Conservation (phyloP, 2,113 vertebrate genomes). For the Ailurus styani region DNA sequence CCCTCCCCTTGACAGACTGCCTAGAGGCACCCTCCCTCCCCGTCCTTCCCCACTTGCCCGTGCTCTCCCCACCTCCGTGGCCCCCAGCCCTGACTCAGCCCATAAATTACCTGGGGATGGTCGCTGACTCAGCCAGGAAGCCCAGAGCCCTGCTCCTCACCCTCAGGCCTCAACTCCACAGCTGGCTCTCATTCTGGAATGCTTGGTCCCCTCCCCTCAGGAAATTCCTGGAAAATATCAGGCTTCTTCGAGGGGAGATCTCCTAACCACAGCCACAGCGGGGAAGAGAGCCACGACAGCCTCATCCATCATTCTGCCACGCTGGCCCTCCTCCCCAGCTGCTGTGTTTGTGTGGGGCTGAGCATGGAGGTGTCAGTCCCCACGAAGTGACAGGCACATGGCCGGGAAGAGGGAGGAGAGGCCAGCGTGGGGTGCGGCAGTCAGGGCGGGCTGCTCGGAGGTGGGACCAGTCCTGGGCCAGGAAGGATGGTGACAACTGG, state of each 20-base stretch:
- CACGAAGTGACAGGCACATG: background rate
- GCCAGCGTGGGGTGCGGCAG: background rate
- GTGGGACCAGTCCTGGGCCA: background rate
- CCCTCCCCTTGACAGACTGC: background rate
- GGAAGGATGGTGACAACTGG: background rate
- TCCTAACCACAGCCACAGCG: constrained; percentile 50
- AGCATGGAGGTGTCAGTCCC: background rate
- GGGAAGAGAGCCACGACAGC: background rate
- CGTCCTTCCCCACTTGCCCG: background rate
- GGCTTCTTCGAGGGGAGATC: constrained; percentile 64
- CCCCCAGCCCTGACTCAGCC: constrained; percentile 60
- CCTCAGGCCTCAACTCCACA: constrained; percentile 60
- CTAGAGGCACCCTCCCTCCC: background rate
- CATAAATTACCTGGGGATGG: constrained; percentile 58
- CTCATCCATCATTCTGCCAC: constrained; percentile 56
- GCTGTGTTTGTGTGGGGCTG: background rate
- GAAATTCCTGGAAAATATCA: constrained; percentile 72
- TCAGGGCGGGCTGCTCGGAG: background rate
- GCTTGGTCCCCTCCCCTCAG: constrained; percentile 53
- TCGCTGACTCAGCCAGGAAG: constrained; percentile 65
- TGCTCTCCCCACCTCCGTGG: background rate
- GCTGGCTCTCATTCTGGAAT: constrained; percentile 67
- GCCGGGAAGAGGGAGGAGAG: background rate
- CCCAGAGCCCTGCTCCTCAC: constrained; percentile 15
- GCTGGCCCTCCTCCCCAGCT: background rate